Evolutionary conservation across 2,113 vertebrate species (phyloP), one percentile per base, ranked within the genome.

Genomic region (Pongo abelii): DNA sequence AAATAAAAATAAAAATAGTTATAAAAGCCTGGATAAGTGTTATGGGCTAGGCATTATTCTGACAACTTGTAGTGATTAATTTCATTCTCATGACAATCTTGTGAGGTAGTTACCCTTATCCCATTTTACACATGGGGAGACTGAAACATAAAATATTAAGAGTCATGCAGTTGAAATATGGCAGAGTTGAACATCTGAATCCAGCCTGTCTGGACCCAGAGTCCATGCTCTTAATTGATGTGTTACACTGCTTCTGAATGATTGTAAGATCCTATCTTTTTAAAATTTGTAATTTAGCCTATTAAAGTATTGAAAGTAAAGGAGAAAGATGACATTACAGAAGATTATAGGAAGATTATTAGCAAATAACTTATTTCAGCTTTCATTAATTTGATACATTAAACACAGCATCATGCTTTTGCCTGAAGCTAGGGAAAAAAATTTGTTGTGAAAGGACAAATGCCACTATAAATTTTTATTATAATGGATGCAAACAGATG

Each of bases 391-490:
- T 84, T 55, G 48, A 23, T 94, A 18, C 55, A 80, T 92, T 94
- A 96, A 95, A 84, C 50, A 78, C 22, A 86, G 70, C 52, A 77
- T 77, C 84, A 88, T 80, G 46, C 13, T 10, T 96, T 97, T 94
- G 55, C 90, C 75, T 96, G 70, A 94, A 92, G 52, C 85, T 46
- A 13, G 4, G 57, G 30, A 90, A 95, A 87, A 43, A 40, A 52
- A 72, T 89, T 86, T 95, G 25, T 85, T 94, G 17, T 92, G 50
- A 90, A 96, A 97, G 77, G 46, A 95, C 74, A 97, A 95, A 96
- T 38, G 35, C 5, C 72, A 70, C 61, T 77, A 64, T 86, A 78
- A 48, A 55, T 87, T 96, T 92, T 97, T 93, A 84, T 93, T 93
- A 46, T 80, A 84, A 97, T 93, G 35, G 12, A 67, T 92, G 38